phyloP scores from a whole-genome alignment of 2,797 vertebrate species.

The Schizopygopsis pylzovi region DNA sequence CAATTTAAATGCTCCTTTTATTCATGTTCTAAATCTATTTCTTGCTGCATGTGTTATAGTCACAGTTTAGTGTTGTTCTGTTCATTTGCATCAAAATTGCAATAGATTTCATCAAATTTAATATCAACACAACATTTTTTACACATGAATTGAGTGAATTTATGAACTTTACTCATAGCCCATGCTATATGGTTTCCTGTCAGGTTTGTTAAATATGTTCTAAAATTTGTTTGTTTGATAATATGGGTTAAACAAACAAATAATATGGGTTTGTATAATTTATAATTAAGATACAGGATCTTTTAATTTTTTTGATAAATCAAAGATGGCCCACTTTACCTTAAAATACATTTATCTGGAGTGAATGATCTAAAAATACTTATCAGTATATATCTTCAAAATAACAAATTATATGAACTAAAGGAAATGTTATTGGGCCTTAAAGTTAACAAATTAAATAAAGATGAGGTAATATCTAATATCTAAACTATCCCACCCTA shows the following conservation, averaged over 20 bases:
- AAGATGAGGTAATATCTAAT: neutral
- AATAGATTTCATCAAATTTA: neutral
- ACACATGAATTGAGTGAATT: too few species aligned
- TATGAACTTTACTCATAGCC: too few species aligned
- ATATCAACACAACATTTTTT: too few species aligned
- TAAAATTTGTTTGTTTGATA: too few species aligned
- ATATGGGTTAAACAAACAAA: too few species aligned
- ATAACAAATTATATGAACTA: neutral
- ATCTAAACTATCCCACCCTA: neutral
- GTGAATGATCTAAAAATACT: neutral
- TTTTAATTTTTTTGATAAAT: too few species aligned
- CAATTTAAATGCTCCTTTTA: too few species aligned
- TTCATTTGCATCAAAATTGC: neutral
- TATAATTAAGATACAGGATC: too few species aligned
- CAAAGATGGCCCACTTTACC: neutral
- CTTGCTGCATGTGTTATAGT: neutral
- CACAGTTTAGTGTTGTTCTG: neutral
- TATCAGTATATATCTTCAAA: neutral
- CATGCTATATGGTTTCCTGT: too few species aligned
- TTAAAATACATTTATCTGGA: neutral
- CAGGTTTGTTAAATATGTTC: too few species aligned
- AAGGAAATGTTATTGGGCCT: neutral
- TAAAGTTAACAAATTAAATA: neutral
- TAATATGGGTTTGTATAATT: too few species aligned
- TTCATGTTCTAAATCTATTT: neutral